Evolutionary conservation across 2,888 invertebrate species (phyloP).

Genomic region (Hipparchia sbordonii): DNA sequence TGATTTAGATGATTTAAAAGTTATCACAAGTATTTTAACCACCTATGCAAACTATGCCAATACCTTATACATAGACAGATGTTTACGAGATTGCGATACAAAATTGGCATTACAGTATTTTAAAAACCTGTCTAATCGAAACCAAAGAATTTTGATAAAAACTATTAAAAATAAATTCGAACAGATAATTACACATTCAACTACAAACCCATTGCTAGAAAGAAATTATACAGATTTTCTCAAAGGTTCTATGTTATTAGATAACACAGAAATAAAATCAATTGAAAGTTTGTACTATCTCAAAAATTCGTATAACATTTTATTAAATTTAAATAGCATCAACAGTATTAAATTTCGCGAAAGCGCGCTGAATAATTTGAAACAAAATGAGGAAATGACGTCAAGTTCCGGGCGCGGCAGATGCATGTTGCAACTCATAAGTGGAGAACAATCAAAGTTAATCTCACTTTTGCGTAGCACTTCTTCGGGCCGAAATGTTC

Average conservation of each 20-base stretch:
- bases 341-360: conserved; percentile 57
- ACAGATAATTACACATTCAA: conserved; percentile 59
- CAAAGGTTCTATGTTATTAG: conserved; percentile 63
- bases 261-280: conserved; percentile 55
- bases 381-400: conserved; percentile 47
- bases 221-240: conserved; percentile 76
- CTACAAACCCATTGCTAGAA: conserved; percentile 55
- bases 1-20: conserved; percentile 66
- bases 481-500: conserved; percentile 61
- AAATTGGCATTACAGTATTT: conserved; percentile 67
- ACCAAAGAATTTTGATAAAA: conserved; percentile 61
- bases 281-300: conserved; percentile 70
- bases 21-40: conserved; percentile 62
- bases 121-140: conserved; percentile 53
- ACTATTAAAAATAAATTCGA: conserved; percentile 68
- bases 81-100: conserved; percentile 67
- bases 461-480: conserved; percentile 58
- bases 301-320: conserved; percentile 66
- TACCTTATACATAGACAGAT: conserved; percentile 67
- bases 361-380: conserved; percentile 51
- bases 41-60: conserved; percentile 61
- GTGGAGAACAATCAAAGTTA: conserved; percentile 53
- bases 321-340: conserved; percentile 59
- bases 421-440: conserved; percentile 56
- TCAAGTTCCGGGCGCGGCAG: conserved; percentile 57